Evolutionary conservation across 30 jellyfish, hydroid and myxozoan species (phyloP), one percentile per base, ranked within the genome.

Genomic region (Pelagia noctiluca): DNA sequence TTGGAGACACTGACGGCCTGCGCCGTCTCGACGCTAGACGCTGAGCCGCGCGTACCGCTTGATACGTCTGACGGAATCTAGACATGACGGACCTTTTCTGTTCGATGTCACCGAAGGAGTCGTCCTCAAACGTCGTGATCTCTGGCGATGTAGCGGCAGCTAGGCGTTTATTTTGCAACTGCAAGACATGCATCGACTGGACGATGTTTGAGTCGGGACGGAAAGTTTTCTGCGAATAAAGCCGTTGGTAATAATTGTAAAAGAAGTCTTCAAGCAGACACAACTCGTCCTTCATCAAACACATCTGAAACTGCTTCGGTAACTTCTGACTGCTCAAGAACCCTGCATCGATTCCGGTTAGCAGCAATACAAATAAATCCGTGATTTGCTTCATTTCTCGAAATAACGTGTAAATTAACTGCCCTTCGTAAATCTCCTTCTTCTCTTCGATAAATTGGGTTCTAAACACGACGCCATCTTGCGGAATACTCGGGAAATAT

Each of bases 341-440:
- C 33, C 88, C 96, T 1, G 91, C 80, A 37, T 92, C 97, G n/a
- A 92, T 92, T 38, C 98, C 98, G 12, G 97, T 92, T 49, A 89
- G 81, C 34, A 92, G 37, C 24, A 86, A 78, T 12, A 92, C 98
- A 64, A 92, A 92, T 36, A 92, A 65, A 33, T 92, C 97, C 3
- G 98, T 86, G 1, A 92, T 52, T 21, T 87, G 82, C 60, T 66
- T 95, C 98, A 92, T 92, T 63, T 92, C 98, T 34, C 78, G 65
- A 36, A 64, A 75, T 25, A 92, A 73, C 1, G 85, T 87, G 62
- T 86, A 32, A 23, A 92, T 87, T 2, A 92, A 30, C 49, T 92
- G 97, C 36, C 68, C 81, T 75, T 87, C 95, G 65, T 68, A 92
- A 12, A 92, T 50, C 16, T 90, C 63, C 35, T 79, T 85, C 24